phyloP scores from a whole-genome alignment of 2,797 vertebrate species.

The Echeneis naucrates region DNA sequence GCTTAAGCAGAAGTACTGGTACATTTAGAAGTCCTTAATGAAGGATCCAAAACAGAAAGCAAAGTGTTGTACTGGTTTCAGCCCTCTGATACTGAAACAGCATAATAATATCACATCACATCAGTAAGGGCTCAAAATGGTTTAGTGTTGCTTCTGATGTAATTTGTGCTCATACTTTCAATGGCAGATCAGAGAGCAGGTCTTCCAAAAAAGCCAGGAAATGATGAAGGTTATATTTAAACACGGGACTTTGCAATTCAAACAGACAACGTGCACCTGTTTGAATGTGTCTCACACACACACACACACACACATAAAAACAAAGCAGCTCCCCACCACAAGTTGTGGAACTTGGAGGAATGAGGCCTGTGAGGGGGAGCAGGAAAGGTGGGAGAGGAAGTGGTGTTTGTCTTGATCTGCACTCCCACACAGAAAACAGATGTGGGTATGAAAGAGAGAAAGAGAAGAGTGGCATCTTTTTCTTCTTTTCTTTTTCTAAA shows the following conservation, averaged over 20 bases:
- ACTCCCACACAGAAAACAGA: constrained; percentile 59
- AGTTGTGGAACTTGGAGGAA: constrained; percentile 46
- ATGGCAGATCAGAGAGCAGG: constrained; percentile 10
- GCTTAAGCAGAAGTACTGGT: too few species aligned
- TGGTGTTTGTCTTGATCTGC: constrained; percentile 54
- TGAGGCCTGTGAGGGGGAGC: constrained; percentile 59
- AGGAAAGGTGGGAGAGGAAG: constrained; percentile 77
- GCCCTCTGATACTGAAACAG: too few species aligned
- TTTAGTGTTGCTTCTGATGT: constrained; percentile 3
- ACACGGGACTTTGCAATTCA: constrained; percentile 46
- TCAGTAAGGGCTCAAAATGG: neutral
- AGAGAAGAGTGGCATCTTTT: constrained; percentile 16
- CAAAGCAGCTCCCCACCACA: constrained; percentile 22
- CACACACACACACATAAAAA: constrained; percentile 18
- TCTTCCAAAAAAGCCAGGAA: constrained; percentile 57
- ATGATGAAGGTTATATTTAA: constrained; percentile 67
- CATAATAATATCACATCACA: neutral
- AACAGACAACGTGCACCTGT: constrained; percentile 62
- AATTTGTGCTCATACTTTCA: constrained; percentile 9
- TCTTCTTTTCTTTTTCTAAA: constrained; percentile 20
- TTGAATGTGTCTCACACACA: constrained; percentile 19
- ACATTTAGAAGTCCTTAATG: too few species aligned
- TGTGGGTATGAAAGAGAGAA: constrained; percentile 43
- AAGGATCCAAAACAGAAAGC: too few species aligned
- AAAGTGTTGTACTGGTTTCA: too few species aligned